Base-by-base conservation (phyloP, 2,113 vertebrate genomes). In the Gasterosteus nipponicus region DNA sequence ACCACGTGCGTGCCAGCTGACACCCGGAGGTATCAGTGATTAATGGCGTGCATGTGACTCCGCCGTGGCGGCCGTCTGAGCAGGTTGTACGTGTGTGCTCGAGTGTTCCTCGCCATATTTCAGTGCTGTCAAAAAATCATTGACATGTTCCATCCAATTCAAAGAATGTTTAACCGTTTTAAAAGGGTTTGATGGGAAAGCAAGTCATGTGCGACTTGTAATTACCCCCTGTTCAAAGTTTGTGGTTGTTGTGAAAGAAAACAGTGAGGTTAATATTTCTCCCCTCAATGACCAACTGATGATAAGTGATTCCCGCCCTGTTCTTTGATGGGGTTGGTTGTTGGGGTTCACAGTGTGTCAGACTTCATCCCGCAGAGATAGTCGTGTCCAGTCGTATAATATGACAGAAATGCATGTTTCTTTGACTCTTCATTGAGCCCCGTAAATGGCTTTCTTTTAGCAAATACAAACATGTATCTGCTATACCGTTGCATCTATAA, bases 221-320 rank as follows among this genome's bases (percentile, higher is more conserved):
- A 93, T 94, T 89, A 92, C 77, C 83, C 88, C 81, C 82, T 82
- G 92, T 92, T 92, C 89, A 93, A 90, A 90, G 93, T 93, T 92
- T 91, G 56, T 49, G 84, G 68, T 76, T 91, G 89, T 90, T 92
- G 90, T 90, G 85, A 90, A 79, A 89, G 88, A 91, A 89, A 91
- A 90, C 83, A 91, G 41, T 46, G 29, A 47, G 70, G 90, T 93
- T 92, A 89, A 90, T 92, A 71, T 93, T 91, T 92, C 19, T 77
- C 86, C 54, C 46, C 53, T 77, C 18, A 67, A 61, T 73, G 64
- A 76, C 57, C 83, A 78, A 66, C 74, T 66, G 63, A 66, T 64
- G 82, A 61, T 65, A 81, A 68, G 42, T 66, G 59, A 8, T 71
- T 68, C 54, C 29, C 42, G 41, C 75, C 6, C 10, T 59, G 10